Evolutionary conservation across 2,797 vertebrate species (phyloP).

Genomic region (Kryptopterus vitreolus): DNA sequence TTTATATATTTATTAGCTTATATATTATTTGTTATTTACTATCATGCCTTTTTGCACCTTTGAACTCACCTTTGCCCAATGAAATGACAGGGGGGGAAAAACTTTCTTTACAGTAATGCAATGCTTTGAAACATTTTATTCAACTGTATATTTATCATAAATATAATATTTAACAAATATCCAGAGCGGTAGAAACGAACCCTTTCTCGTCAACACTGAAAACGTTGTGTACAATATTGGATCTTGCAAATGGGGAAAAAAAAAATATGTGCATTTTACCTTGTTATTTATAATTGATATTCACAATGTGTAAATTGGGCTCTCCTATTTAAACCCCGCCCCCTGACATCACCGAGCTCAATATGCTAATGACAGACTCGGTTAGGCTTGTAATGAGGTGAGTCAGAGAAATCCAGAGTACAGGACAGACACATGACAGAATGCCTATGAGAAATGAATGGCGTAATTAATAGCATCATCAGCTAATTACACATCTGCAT

Average conservation of each 20-base stretch:
- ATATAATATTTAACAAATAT: not conserved
- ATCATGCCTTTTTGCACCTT: not conserved
- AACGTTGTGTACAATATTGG: not conserved
- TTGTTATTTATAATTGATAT: constrained; percentile 20
- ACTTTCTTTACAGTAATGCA: not conserved
- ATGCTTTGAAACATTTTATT: not conserved
- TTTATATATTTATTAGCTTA: not conserved
- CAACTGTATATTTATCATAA: not conserved
- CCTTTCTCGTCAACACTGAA: not conserved
- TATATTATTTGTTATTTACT: not conserved
- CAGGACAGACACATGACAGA: constrained; percentile 33
- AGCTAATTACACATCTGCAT: constrained; percentile 37
- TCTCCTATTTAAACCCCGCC: no score
- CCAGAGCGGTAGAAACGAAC: not conserved
- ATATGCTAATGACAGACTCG: constrained; percentile 29
- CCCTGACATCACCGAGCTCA: not conserved
- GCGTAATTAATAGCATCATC: constrained; percentile 42
- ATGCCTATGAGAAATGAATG: constrained; percentile 33
- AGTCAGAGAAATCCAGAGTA: constrained; percentile 23
- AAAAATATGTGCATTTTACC: not conserved
- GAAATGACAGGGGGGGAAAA: not conserved
- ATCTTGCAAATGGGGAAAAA: not conserved
- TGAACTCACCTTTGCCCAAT: no score
- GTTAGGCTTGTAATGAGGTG: constrained; percentile 35
- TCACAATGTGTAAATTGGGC: not conserved